Conservation (phyloP, 2,888 invertebrate genomes). For the Heliconius charithonia region DNA sequence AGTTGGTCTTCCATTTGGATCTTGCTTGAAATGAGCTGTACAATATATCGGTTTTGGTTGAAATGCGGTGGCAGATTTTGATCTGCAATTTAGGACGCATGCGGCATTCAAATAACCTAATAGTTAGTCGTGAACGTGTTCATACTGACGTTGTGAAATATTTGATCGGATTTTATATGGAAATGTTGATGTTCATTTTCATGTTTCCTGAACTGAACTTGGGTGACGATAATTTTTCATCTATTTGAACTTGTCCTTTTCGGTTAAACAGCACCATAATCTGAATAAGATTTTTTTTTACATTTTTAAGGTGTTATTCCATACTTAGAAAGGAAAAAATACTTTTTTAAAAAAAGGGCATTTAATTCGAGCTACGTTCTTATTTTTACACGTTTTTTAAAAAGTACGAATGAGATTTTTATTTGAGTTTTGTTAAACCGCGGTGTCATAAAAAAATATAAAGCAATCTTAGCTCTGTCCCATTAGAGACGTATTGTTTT, state of each 20-base stretch:
- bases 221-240: not conserved
- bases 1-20: not conserved
- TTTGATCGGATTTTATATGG: slow-evolving; percentile 5
- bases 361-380: too few relatives aligned
- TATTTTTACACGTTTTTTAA: too few relatives aligned
- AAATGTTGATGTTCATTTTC: not conserved
- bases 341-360: too few relatives aligned
- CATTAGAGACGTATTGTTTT: not conserved
- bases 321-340: too few relatives aligned
- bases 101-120: slow-evolving; percentile 25
- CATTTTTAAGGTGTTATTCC: too few relatives aligned
- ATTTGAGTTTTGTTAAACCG: not conserved
- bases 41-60: slow-evolving; percentile 29
- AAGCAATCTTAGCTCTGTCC: not conserved
- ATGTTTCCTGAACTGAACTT: not conserved
- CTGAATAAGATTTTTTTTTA: not conserved
- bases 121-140: slow-evolving; percentile 20
- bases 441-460: not conserved
- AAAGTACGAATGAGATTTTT: too few relatives aligned
- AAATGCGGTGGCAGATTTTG: slow-evolving; percentile 35
- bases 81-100: slow-evolving; percentile 35
- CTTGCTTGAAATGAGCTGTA: not conserved
- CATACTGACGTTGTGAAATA: slow-evolving; percentile 16
- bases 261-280: not conserved
- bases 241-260: not conserved